phyloP scores from a whole-genome alignment of 2,888 invertebrate species.

The Tipula confusa region DNA sequence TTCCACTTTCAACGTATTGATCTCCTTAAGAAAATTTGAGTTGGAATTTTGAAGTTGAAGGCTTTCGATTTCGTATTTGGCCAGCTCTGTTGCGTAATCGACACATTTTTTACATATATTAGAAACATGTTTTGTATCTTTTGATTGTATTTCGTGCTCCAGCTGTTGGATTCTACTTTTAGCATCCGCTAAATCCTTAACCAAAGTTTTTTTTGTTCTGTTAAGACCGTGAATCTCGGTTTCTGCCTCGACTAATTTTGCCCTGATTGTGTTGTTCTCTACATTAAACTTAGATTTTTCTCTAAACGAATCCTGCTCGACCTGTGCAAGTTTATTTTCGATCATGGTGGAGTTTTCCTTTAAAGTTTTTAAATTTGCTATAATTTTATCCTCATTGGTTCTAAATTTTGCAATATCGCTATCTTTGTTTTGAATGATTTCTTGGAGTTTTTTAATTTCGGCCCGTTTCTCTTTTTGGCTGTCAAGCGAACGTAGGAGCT shows the following conservation, averaged over 20 bases:
- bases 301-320: conserved; percentile 39
- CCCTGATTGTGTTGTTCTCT: conserved; percentile 46
- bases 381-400: conserved; percentile 45
- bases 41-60: conserved; percentile 43
- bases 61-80: conserved; percentile 47
- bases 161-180: conserved; percentile 56
- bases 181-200: conserved; percentile 53
- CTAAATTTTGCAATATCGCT: conserved; percentile 42
- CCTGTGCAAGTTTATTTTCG: conserved; percentile 32
- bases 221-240: conserved; percentile 56
- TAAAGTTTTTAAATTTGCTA: conserved; percentile 42
- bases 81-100: conserved; percentile 42
- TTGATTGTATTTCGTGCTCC: conserved; percentile 47
- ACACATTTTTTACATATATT: conserved; percentile 44
- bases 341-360: conserved; percentile 41
- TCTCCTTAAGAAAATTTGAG: conserved; percentile 42
- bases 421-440: conserved; percentile 42
- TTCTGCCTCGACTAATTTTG: neutral
- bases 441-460: conserved; percentile 52
- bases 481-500: conserved; percentile 50
- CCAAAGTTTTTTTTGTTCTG: conserved; percentile 51
- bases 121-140: conserved; percentile 33
- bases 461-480: conserved; percentile 52
- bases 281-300: conserved; percentile 46
- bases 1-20: conserved; percentile 42